phyloP scores from a whole-genome alignment of 2,113 vertebrate species.

The Leucoraja erinaceus region DNA sequence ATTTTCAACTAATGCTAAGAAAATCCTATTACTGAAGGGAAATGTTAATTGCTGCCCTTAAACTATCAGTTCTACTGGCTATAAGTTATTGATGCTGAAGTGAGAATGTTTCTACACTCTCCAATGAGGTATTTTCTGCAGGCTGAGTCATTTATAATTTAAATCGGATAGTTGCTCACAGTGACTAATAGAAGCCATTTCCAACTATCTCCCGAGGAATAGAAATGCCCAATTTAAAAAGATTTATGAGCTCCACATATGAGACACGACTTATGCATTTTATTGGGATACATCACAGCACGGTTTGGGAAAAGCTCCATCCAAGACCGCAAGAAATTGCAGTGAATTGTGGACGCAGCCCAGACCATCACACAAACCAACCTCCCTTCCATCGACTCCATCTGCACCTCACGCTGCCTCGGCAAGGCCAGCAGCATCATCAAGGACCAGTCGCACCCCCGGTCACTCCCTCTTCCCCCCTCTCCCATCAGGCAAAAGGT shows the following conservation, averaged over 20 bases:
- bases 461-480: too few relatives aligned
- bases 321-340: too few relatives aligned
- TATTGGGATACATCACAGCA: too few relatives aligned
- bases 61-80: neutral
- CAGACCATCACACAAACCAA: too few relatives aligned
- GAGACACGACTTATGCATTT: too few relatives aligned
- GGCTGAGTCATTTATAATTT: neutral
- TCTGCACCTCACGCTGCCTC: too few relatives aligned
- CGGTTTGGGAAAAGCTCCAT: too few relatives aligned
- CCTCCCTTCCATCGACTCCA: too few relatives aligned
- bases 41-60: neutral
- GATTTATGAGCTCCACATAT: neutral
- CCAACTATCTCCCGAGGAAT: neutral
- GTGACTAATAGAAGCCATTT: neutral
- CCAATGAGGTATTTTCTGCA: neutral
- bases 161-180: neutral
- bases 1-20: neutral
- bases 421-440: too few relatives aligned
- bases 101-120: neutral
- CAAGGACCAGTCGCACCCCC: too few relatives aligned
- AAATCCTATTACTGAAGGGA: neutral
- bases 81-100: neutral
- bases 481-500: too few relatives aligned
- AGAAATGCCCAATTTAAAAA: neutral
- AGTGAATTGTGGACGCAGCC: too few relatives aligned